A percentile compares a stretch with the other conserved stretches of the same genome.
phyloP scores from a whole-genome alignment of 2,888 invertebrate genomes.

The Incurvaria masculella region DNA sequence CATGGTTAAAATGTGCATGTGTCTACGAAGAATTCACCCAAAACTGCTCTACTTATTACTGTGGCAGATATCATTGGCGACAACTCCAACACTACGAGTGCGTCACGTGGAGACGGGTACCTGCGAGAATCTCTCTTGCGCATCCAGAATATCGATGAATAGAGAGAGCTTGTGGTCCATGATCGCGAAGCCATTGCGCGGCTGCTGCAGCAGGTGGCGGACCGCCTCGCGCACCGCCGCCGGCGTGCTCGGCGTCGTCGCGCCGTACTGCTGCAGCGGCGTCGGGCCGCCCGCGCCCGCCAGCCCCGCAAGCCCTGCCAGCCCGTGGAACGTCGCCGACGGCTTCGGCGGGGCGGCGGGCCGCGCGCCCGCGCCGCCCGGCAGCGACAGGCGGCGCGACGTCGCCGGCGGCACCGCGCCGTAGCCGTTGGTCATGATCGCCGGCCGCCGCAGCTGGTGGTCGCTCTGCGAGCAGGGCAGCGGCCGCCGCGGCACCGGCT shows the following conservation, averaged over 20 bases:
- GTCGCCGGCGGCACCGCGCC: constrained; percentile 51
- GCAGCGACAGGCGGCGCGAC: constrained; percentile 52
- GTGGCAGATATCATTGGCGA: too few species aligned
- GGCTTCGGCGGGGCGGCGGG: constrained; percentile 47
- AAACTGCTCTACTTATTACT: too few species aligned
- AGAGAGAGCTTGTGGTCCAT: constrained; percentile 75
- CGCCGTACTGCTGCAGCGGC: constrained; percentile 39
- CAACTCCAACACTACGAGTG: background rate
- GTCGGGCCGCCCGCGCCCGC: constrained; percentile 22
- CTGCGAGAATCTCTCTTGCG: constrained; percentile 80
- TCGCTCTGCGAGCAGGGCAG: constrained; percentile 61
- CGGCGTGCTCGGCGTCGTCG: constrained; percentile 51
- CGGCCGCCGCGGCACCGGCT: constrained; percentile 47
- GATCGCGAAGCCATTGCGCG: constrained; percentile 71
- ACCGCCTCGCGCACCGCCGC: constrained; percentile 68
- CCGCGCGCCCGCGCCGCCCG: constrained; percentile 44
- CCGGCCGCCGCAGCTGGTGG: constrained; percentile 57
- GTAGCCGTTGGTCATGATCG: constrained; percentile 49
- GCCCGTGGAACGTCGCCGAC: constrained; percentile 62
- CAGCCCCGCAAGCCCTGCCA: constrained; percentile 35
- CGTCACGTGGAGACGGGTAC: constrained; percentile 36
- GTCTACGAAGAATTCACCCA: too few species aligned
- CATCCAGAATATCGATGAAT: constrained; percentile 79
- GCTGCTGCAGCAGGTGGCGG: constrained; percentile 64
- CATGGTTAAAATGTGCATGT: too few species aligned